Evolutionary conservation across 2,888 invertebrate genomes (phyloP).

Genomic region (Morpho helenor): DNA sequence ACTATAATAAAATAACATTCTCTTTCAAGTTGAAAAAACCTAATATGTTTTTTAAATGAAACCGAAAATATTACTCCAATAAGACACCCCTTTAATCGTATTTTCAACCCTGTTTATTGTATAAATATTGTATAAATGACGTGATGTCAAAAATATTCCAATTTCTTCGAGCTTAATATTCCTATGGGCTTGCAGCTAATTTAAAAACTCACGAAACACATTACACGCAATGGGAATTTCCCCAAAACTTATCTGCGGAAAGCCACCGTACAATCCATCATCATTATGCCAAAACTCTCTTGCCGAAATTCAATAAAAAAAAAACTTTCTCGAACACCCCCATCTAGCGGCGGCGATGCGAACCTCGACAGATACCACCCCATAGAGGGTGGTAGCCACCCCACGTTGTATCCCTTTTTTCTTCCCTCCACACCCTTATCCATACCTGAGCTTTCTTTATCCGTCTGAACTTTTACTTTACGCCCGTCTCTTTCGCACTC

Average conservation of each 20-base stretch:
- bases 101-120: too few species aligned
- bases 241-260: slow-evolving; percentile 69
- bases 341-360: slow-evolving; percentile 66
- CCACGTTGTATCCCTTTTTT: slow-evolving; percentile 75
- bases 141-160: neutral
- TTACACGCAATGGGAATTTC: slow-evolving; percentile 60
- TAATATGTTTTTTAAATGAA: neutral
- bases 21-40: too few species aligned
- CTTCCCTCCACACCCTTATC: slow-evolving; percentile 76
- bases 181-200: slow-evolving; percentile 43
- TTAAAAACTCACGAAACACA: slow-evolving; percentile 66
- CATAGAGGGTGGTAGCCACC: slow-evolving; percentile 59
- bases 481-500: slow-evolving; percentile 52
- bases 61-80: neutral
- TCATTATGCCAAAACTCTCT: slow-evolving; percentile 72
- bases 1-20: too few species aligned
- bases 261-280: slow-evolving; percentile 75
- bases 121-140: too few species aligned
- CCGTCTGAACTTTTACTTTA: slow-evolving; percentile 72
- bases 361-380: slow-evolving; percentile 48
- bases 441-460: slow-evolving; percentile 79
- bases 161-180: slow-evolving; percentile 4
- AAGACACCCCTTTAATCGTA: too few species aligned
- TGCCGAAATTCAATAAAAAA: slow-evolving; percentile 75
- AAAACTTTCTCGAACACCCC: slow-evolving; percentile 62